Evolutionary conservation across 2,888 invertebrate genomes (phyloP).

Genomic region (Laothoe populi): DNA sequence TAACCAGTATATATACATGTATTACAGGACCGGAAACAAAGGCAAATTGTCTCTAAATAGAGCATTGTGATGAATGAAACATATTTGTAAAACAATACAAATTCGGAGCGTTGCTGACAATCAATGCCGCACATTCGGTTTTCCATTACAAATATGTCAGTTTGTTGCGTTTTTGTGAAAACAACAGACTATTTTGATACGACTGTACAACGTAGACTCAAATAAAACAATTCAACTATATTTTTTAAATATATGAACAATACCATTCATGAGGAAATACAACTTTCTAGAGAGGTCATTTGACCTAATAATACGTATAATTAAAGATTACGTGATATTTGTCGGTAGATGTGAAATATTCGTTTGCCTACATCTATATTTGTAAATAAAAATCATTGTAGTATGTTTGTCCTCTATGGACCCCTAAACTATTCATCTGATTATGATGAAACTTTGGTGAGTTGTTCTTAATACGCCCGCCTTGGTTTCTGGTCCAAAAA

Average conservation of each 20-base stretch:
- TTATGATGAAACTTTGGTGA: no score
- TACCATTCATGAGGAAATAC: no score
- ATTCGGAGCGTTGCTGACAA: neutral
- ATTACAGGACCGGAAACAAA: neutral
- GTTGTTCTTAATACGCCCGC: no score
- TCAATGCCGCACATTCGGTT: neutral
- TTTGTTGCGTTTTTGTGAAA: slow-evolving; percentile 10
- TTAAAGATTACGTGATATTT: no score
- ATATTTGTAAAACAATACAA: neutral
- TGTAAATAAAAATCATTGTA: no score
- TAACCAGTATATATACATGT: neutral
- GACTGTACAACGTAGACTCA: neutral
- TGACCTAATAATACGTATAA: no score
- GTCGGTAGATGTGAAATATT: no score
- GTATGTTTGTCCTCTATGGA: no score
- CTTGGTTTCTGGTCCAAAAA: no score
- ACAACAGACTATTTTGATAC: neutral
- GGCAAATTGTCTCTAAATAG: neutral
- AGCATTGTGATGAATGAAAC: slow-evolving; percentile 12
- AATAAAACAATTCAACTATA: neutral
- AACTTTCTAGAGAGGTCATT: no score
- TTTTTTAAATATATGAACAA: neutral
- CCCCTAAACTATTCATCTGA: no score
- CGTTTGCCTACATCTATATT: no score
- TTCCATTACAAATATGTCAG: slow-evolving; percentile 7